Percentiles rank a stretch among this genome's conserved stretches.
phyloP scores from a whole-genome alignment of 2,888 invertebrate species.

The Rotaria magnacalcarata region DNA sequence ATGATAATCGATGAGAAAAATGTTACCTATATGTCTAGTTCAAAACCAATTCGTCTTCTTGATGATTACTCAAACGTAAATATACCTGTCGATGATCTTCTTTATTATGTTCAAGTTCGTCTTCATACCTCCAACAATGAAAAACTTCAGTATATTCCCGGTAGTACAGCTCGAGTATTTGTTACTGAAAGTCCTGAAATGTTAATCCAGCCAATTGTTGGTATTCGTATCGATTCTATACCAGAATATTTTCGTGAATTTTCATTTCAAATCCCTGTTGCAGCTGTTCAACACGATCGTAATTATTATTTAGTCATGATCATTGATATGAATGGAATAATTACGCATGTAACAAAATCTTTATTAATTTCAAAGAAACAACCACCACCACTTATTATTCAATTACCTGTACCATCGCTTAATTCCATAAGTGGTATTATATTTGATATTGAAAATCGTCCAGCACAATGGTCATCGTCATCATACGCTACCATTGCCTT shows the following conservation, averaged over 20 bases:
- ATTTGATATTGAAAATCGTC: neutral
- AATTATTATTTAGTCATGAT: neutral
- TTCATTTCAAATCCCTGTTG: neutral
- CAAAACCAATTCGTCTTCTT: neutral
- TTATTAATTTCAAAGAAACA: neutral
- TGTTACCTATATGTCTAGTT: neutral
- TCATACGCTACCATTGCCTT: neutral
- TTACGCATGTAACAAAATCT: constrained; percentile 12
- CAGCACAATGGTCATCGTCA: constrained; percentile 33
- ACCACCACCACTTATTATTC: constrained; percentile 28
- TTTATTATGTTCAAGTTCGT: neutral
- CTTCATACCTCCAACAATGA: neutral
- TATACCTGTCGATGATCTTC: constrained; percentile 13
- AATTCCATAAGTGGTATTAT: neutral
- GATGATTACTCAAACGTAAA: neutral
- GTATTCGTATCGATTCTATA: neutral
- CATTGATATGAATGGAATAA: neutral
- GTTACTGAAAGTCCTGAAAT: neutral
- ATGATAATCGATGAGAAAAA: neutral
- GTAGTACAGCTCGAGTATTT: neutral
- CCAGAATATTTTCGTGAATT: neutral
- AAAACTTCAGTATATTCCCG: neutral
- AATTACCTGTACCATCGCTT: neutral
- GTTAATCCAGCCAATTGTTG: neutral
- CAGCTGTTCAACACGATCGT: neutral